Evolutionary conservation across 2,113 vertebrate genomes (phyloP).

Genomic region (Calidris pugnax): DNA sequence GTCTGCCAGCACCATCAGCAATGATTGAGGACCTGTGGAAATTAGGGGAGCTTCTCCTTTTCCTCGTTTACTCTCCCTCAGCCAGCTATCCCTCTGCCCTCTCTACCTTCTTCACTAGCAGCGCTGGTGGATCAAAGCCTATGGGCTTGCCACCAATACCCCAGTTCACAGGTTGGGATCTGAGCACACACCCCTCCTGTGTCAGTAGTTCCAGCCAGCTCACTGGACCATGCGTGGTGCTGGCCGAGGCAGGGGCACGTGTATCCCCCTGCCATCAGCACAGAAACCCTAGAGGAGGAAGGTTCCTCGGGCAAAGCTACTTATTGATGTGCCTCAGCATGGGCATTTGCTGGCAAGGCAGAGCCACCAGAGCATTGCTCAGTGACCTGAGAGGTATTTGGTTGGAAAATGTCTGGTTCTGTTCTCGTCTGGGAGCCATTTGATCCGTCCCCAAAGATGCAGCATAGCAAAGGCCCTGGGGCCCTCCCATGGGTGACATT

Average conservation of each 20-base stretch:
- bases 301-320: conserved; percentile 43
- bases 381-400: conserved; percentile 72
- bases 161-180: background rate
- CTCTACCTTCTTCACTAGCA: background rate
- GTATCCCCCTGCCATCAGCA: background rate
- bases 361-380: conserved; percentile 69
- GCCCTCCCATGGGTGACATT: conserved; percentile 52
- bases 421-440: conserved; percentile 63
- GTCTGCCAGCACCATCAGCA: background rate
- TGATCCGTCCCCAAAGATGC: conserved; percentile 48
- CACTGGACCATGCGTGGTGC: background rate
- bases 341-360: conserved; percentile 46
- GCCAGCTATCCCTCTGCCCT: background rate
- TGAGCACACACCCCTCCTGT: rapidly evolving
- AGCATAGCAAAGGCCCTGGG: background rate
- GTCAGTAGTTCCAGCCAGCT: background rate
- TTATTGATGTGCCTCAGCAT: background rate
- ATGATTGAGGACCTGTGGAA: background rate
- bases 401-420: conserved; percentile 64
- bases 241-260: background rate
- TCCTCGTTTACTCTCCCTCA: background rate
- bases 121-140: background rate
- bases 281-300: background rate
- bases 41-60: background rate
- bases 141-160: no score